Conservation (phyloP, 2,888 invertebrate genomes). For the Dryocosmus kuriphilus region DNA sequence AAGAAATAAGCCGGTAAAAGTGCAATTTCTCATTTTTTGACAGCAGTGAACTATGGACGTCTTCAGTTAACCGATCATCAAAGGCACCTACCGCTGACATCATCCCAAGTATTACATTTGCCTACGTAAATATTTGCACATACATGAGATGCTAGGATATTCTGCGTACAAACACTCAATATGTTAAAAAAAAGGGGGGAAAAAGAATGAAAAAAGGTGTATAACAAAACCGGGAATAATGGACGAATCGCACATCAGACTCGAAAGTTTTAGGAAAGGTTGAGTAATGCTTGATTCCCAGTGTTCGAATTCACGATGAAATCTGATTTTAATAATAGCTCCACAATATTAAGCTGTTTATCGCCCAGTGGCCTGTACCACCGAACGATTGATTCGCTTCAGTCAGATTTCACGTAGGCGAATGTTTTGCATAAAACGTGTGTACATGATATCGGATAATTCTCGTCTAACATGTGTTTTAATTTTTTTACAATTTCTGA, state of each 20-base stretch:
- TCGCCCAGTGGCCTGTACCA: not conserved
- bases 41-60: not conserved
- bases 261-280: not conserved
- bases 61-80: not conserved
- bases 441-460: not conserved
- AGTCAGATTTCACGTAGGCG: not conserved
- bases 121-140: constrained; percentile 69
- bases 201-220: not conserved
- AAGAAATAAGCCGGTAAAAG: too few species aligned
- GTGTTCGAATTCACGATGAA: not conserved
- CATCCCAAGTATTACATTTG: constrained; percentile 70
- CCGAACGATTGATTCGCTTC: not conserved
- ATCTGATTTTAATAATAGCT: not conserved
- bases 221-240: not conserved
- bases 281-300: not conserved
- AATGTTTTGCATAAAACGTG: not conserved
- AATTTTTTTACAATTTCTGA: not conserved
- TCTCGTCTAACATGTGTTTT: not conserved
- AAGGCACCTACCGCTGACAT: constrained; percentile 63
- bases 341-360: too few species aligned
- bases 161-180: constrained; percentile 38
- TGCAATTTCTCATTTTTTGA: constrained; percentile 5
- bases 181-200: constrained; percentile 40
- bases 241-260: not conserved
- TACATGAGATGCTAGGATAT: constrained; percentile 42